phyloP scores from a whole-genome alignment of 1,140 invertebrate genomes.

The Melitaea cinxia region DNA sequence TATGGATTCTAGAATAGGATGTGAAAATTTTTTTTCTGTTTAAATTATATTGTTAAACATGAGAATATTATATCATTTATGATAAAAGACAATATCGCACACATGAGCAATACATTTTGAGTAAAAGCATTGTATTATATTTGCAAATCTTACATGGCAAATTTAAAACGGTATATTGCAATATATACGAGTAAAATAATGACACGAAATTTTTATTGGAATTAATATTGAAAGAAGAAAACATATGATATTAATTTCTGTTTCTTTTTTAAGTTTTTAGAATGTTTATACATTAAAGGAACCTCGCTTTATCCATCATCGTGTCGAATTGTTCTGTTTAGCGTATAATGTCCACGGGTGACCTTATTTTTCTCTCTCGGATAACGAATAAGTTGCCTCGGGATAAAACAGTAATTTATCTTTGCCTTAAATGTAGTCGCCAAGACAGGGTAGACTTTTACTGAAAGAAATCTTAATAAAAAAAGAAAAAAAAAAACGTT shows the following conservation, averaged over 20 bases:
- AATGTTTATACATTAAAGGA: slow-evolving; percentile 27
- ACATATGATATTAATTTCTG: neutral
- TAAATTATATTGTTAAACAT: no score
- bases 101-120: no score
- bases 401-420: slow-evolving; percentile 57
- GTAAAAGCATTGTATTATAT: no score
- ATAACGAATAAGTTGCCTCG: slow-evolving; percentile 42
- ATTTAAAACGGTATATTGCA: no score
- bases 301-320: slow-evolving; percentile 52
- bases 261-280: neutral
- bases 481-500: neutral
- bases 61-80: no score
- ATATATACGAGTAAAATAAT: no score
- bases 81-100: no score
- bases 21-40: no score
- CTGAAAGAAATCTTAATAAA: slow-evolving; percentile 11
- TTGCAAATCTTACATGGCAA: no score
- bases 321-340: slow-evolving; percentile 55
- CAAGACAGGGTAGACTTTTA: slow-evolving; percentile 13
- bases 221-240: no score
- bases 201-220: no score
- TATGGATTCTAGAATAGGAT: no score
- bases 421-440: slow-evolving; percentile 36
- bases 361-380: slow-evolving; percentile 46
- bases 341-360: slow-evolving; percentile 47